Evolutionary conservation across 2,888 invertebrate species (phyloP).

Genomic region (Mermis nigrescens): DNA sequence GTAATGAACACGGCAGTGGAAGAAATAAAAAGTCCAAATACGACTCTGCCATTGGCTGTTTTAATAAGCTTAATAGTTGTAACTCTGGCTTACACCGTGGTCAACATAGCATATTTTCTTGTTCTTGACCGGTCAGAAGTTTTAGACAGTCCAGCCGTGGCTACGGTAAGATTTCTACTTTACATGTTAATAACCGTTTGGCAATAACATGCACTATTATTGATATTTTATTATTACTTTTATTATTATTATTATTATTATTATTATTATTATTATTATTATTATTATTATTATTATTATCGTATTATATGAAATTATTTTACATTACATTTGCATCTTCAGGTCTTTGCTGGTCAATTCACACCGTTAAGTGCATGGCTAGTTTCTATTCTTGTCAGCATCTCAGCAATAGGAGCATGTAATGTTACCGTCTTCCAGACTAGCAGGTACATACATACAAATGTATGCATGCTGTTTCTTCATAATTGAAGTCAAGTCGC

Average conservation of each 20-base stretch:
- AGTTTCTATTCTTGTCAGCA: constrained; percentile 5
- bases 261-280: no score
- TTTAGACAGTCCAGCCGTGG: constrained; percentile 1
- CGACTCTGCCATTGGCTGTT: background rate
- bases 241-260: no score
- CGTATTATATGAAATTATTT: background rate
- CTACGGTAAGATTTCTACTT: background rate
- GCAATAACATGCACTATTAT: no score
- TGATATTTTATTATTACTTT: no score
- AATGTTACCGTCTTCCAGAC: background rate
- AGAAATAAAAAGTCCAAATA: background rate
- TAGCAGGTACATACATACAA: background rate
- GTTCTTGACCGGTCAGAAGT: background rate
- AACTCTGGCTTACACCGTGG: background rate
- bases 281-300: background rate
- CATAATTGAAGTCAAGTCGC: no score
- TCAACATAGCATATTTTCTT: background rate
- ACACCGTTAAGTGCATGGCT: background rate
- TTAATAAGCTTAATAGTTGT: background rate
- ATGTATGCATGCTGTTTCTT: background rate
- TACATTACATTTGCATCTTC: background rate
- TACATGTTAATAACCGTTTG: no score
- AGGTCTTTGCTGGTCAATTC: constrained; percentile 3
- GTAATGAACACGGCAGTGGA: constrained; percentile 3
- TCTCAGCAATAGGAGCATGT: constrained; percentile 1